Conservation (phyloP, 2,113 vertebrate genomes). For the Cynocephalus volans region DNA sequence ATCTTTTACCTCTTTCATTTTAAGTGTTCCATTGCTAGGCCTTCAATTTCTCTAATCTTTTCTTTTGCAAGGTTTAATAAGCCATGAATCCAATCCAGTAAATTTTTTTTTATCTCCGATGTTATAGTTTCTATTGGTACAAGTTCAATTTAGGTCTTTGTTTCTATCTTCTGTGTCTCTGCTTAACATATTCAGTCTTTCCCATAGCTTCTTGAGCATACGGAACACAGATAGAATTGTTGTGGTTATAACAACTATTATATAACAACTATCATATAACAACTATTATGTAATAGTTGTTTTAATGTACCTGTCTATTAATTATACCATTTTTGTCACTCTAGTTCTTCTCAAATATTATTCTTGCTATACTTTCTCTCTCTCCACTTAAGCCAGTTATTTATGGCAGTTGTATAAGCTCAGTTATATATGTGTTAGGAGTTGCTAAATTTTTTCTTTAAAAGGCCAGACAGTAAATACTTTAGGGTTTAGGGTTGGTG, state of each 20-base stretch:
- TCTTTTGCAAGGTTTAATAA: neutral
- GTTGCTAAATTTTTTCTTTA: neutral
- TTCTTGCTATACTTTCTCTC: neutral
- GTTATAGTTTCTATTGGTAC: neutral
- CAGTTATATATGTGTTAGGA: neutral
- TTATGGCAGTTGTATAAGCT: neutral
- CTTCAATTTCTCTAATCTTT: constrained; percentile 16
- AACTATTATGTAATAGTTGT: neutral
- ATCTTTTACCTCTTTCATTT: neutral
- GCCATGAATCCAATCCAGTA: neutral
- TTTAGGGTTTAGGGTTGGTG: neutral
- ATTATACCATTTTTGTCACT: neutral
- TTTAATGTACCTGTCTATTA: neutral
- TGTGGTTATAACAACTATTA: neutral
- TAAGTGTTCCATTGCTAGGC: neutral
- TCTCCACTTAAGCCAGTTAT: neutral
- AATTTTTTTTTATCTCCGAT: neutral
- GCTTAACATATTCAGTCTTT: neutral
- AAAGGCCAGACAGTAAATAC: neutral
- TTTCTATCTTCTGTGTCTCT: neutral
- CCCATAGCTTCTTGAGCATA: neutral
- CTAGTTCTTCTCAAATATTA: neutral
- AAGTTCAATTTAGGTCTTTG: neutral
- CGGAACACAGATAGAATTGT: neutral
- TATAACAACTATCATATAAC: no score